These are phyloP conservation scores for Pedetes capensis DNA, from an alignment of 2,113 vertebrate species.

Conservation along the genomic window DNA sequence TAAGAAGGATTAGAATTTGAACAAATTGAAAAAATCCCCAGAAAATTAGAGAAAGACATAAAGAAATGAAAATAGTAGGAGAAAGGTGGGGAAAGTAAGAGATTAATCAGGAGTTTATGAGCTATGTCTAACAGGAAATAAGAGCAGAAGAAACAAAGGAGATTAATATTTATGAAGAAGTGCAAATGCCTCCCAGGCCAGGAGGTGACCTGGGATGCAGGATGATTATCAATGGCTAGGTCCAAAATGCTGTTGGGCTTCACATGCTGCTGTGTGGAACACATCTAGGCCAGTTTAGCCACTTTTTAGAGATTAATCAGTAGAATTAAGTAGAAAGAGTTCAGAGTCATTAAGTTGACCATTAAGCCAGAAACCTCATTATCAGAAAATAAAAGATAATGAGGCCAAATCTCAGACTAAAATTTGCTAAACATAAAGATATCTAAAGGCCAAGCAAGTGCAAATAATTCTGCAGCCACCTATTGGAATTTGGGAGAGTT, in stretches of 20 bases:
- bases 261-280: not conserved
- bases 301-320: not conserved
- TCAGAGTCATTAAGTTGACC: not conserved
- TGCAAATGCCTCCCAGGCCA: fast-evolving
- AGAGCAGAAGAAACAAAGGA: not conserved
- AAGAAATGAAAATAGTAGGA: not conserved
- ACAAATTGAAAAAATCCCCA: not conserved
- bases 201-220: too few species aligned
- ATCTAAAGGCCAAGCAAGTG: not conserved
- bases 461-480: not conserved
- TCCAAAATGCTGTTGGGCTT: not conserved
- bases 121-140: not conserved
- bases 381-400: not conserved
- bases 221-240: not conserved
- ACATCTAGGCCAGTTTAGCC: not conserved
- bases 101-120: not conserved
- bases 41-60: not conserved
- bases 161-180: not conserved
- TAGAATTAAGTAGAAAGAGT: not conserved
- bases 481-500: not conserved
- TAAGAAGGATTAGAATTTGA: not conserved
- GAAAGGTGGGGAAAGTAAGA: not conserved
- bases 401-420: not conserved
- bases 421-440: not conserved
- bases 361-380: not conserved